Base-by-base conservation (phyloP, 2,888 invertebrate species). In the Patella ulyssiponensis region DNA sequence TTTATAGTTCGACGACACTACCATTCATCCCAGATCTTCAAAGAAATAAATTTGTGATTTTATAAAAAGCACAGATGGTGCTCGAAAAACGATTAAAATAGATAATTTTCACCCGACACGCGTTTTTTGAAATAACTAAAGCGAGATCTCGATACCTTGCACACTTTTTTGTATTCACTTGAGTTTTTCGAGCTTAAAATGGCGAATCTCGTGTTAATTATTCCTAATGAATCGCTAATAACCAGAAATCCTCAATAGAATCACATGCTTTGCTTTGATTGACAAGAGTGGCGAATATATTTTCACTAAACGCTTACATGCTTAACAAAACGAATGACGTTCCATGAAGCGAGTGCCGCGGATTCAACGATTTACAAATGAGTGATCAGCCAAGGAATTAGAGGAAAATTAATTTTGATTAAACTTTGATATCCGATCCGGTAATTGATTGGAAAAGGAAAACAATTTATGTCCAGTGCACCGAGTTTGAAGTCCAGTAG, bases 401-500 rank as follows among this genome's bases (percentile, higher is more conserved):
- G 74, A 73, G 69, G 77, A 77, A 79, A 79, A 82, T 82, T 82
- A 78, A 78, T 75, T 79, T 75, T 83, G 83, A 86, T 86, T 86
- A 86, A 86, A 85, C 75, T 79, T 78, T 71, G 86, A 78, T 81
- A 86, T 81, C 78, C 78, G 86, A 86, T 85, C 82, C 80, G 71
- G 79, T 85, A 84, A 86, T 86, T 85, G 84, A 64, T 71, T 72
- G 73, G 23, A 54, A 73, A 71, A 76, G 76, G 73, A 73, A 76
- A 76, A 76, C 76, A 76, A 76, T 76, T 76, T 76, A 73, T 56
- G 73, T 72, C 72, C 73, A 70, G 75, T 51, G 53, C 52, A 54
- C 69, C 54, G 23, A 58, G 72, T 69, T 64, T 51, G 64, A 52
- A 44, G 51, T 58, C 72, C 64, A 69, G 71, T 64, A 73, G 51